Base-by-base conservation (phyloP, 2,888 invertebrate genomes). In the Dendrolimus houi region DNA sequence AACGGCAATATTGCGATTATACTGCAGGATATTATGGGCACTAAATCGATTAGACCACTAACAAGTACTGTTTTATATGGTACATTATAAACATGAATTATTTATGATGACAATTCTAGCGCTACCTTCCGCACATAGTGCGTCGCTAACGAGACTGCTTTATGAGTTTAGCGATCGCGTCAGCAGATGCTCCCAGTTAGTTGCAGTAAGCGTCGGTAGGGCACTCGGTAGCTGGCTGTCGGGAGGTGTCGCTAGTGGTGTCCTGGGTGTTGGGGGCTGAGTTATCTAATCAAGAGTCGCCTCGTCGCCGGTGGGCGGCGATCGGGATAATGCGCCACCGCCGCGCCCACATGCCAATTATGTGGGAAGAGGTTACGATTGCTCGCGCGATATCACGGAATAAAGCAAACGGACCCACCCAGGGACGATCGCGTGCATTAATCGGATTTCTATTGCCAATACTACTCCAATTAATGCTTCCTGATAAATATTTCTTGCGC, bases 331-430 rank as follows among this genome's bases (percentile, higher is more conserved):
- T 81, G 74, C 75, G 76, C 82, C 79, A 75, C 78, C 77, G 71
- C 81, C 81, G 86, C 86, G 77, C 89, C 89, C 86, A 87, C 87
- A 83, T 82, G 85, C 88, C 88, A 87, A 89, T 90, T 89, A 89
- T 87, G 87, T 87, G 85, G 87, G 87, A 87, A 88, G 89, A 88
- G 83, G 84, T 86, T 83, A 82, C 85, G 88, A 87, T 89, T 77
- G 80, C 75, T 66, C 74, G 75, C 72, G 68, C 74, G 87, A 88
- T 87, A 87, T 72, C 71, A 71, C 75, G 69, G 66, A 79, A 77
- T 78, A 83, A 82, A 75, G 77, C 80, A 83, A 84, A 83, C 83
- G 72, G 76, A 79, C 76, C 76, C 72, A 79, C 78, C 72, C 75
- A 74, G 72, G 70, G 72, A 71, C 69, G 76, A 79, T 83, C 79